These are phyloP conservation scores for Danio kyathit DNA, from an alignment of 2,797 vertebrate genomes.

Conservation along the genomic window DNA sequence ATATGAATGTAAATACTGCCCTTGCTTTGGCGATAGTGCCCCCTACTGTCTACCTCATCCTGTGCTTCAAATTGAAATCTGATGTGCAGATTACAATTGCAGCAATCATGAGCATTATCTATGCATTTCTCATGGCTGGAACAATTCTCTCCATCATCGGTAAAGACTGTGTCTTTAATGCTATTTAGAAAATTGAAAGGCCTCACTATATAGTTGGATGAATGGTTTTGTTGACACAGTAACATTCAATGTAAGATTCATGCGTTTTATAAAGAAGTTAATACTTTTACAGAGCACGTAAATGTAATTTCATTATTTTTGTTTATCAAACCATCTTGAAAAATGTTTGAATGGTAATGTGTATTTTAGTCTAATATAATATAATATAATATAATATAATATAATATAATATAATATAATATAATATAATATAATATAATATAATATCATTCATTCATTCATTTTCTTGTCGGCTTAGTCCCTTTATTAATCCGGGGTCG, in stretches of 20 bases:
- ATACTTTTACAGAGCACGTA: too few species aligned
- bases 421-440: too few species aligned
- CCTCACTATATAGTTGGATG: not conserved
- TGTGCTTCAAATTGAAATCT: conserved; percentile 77
- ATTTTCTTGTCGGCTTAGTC: too few species aligned
- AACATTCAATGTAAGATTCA: too few species aligned
- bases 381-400: too few species aligned
- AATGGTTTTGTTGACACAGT: not conserved
- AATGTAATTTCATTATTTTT: too few species aligned
- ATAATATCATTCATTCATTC: too few species aligned
- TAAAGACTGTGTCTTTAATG: conserved; percentile 45
- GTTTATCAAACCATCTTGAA: too few species aligned
- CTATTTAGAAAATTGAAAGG: not conserved
- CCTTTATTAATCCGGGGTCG: too few species aligned
- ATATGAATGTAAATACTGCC: not conserved
- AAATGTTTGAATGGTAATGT: too few species aligned
- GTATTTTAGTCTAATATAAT: too few species aligned
- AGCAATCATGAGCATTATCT: conserved; percentile 71
- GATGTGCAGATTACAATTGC: conserved; percentile 77
- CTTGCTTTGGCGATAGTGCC: conserved; percentile 69
- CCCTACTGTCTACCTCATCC: conserved; percentile 67
- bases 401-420: not conserved
- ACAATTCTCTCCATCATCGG: conserved; percentile 71
- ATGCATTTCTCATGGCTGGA: conserved; percentile 77
- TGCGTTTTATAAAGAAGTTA: too few species aligned